phyloP scores from a whole-genome alignment of 2,113 vertebrate species.

The Ptychochromis oligacanthus region DNA sequence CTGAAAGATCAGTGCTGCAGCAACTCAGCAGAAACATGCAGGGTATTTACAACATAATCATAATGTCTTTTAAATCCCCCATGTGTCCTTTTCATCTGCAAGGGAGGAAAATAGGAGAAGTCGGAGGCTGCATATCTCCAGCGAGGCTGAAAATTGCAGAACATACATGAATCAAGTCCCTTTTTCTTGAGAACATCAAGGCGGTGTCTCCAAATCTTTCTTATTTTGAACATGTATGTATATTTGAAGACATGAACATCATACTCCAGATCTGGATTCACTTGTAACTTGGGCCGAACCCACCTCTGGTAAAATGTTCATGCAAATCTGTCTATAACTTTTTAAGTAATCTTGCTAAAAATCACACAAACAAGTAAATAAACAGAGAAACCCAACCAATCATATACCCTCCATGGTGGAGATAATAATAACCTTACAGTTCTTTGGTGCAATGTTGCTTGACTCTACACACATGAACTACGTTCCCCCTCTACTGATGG shows the following conservation, averaged over 20 bases:
- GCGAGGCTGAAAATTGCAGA: not conserved
- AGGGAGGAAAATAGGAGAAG: not conserved
- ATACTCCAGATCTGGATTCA: not conserved
- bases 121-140: too few species aligned
- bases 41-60: not conserved
- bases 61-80: not conserved
- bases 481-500: conserved; percentile 40
- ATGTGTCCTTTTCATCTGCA: not conserved
- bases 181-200: not conserved
- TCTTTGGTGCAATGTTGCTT: not conserved
- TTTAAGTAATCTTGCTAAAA: not conserved
- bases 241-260: not conserved
- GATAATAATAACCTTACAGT: not conserved
- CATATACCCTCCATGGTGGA: too few species aligned
- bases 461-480: not conserved
- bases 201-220: not conserved
- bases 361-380: too few species aligned
- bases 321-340: conserved; percentile 2
- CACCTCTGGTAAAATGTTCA: not conserved
- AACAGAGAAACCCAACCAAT: not conserved
- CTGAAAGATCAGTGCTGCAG: not conserved
- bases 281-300: too few species aligned
- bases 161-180: not conserved
- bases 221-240: not conserved
- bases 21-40: not conserved